Percentiles rank a stretch among this genome's conserved stretches.
phyloP scores from a whole-genome alignment of 2,888 invertebrate species.

The Molorchus minor region DNA sequence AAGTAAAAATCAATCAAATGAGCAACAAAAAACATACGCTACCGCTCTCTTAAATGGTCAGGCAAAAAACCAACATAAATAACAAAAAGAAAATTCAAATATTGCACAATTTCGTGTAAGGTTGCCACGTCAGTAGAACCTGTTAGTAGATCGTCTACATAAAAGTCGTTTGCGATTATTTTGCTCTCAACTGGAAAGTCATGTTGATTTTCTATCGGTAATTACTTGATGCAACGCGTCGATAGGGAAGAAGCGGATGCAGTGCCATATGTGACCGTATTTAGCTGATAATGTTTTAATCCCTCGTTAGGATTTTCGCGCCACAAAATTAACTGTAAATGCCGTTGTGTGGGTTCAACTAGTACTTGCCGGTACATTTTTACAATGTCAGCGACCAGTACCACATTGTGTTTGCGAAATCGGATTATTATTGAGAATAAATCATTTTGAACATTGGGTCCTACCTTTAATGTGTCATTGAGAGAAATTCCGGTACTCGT shows the following conservation, averaged over 20 bases:
- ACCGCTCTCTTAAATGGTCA: too few relatives aligned
- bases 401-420: neutral
- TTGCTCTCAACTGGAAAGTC: neutral
- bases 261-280: neutral
- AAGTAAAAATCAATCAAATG: too few relatives aligned
- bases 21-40: too few relatives aligned
- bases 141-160: constrained; percentile 6
- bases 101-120: neutral
- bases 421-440: neutral
- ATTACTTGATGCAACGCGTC: neutral
- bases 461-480: neutral
- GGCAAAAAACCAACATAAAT: too few relatives aligned
- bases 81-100: too few relatives aligned
- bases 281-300: neutral
- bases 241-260: neutral
- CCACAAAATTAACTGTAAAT: neutral
- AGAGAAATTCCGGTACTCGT: neutral
- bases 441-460: neutral
- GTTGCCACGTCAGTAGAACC: neutral
- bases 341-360: neutral
- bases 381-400: neutral
- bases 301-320: neutral
- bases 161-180: neutral
- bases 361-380: neutral
- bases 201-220: neutral